phyloP scores from a whole-genome alignment of 2,888 invertebrate genomes.

The Neocrepidodera transversa region DNA sequence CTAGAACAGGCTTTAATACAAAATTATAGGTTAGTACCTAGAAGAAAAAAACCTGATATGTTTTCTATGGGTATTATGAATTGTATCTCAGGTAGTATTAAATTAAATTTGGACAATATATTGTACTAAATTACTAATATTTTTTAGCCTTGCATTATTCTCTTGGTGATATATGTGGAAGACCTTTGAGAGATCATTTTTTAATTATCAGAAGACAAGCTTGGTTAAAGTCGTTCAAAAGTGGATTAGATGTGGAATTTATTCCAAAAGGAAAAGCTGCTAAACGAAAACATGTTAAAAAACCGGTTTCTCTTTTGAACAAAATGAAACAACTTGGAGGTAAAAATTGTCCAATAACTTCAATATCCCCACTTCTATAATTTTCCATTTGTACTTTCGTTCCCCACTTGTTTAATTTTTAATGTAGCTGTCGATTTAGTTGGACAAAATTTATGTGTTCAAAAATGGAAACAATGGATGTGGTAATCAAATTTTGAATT shows the following conservation, averaged over 20 bases:
- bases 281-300: slow-evolving; percentile 23
- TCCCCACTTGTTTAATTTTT: too few species aligned
- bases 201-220: slow-evolving; percentile 57
- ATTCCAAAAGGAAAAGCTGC: slow-evolving; percentile 38
- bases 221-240: slow-evolving; percentile 53
- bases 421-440: too few species aligned
- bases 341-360: too few species aligned
- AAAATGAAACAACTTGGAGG: not conserved
- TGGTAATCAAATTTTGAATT: too few species aligned
- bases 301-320: not conserved
- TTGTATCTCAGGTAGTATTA: slow-evolving; percentile 25
- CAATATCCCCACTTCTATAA: too few species aligned
- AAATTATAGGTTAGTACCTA: slow-evolving; percentile 49
- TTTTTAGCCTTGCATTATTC: slow-evolving; percentile 57
- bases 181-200: slow-evolving; percentile 57
- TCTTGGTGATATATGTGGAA: slow-evolving; percentile 55
- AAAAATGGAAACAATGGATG: too few species aligned
- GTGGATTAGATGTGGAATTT: slow-evolving; percentile 50
- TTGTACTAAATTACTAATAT: too few species aligned
- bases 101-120: not conserved
- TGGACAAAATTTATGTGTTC: not conserved
- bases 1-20: slow-evolving; percentile 57
- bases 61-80: slow-evolving; percentile 59
- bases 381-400: too few species aligned
- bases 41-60: slow-evolving; percentile 56